Conservation (phyloP, 1,140 invertebrate genomes). For the Phymorhynchus buccinoides region DNA sequence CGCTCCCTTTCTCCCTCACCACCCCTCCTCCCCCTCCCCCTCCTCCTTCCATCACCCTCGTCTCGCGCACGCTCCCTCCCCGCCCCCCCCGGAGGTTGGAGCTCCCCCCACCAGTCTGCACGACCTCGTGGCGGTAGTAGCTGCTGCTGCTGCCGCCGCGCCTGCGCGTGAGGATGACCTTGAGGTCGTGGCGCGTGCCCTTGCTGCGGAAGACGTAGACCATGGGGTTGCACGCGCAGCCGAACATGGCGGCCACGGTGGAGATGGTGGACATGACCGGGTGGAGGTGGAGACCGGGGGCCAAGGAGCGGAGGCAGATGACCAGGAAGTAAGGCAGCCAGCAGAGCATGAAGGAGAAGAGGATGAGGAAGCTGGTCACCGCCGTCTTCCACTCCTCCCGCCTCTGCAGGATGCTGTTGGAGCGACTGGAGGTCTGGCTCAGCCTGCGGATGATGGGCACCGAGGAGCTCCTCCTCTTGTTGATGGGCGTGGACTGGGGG, state of each 20-base stretch:
- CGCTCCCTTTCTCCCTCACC: slow-evolving; percentile 21
- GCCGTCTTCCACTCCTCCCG: slow-evolving; percentile 77
- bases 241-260: slow-evolving; percentile 68
- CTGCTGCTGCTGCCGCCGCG: too few species aligned
- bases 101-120: slow-evolving; percentile 26
- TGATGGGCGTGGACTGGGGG: slow-evolving; percentile 48
- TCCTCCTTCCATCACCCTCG: background rate
- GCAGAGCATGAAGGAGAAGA: slow-evolving; percentile 76
- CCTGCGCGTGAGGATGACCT: slow-evolving; percentile 47
- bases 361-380: slow-evolving; percentile 76
- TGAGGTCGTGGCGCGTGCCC: slow-evolving; percentile 68
- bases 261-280: slow-evolving; percentile 59
- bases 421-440: slow-evolving; percentile 63
- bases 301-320: slow-evolving; percentile 65
- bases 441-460: slow-evolving; percentile 58
- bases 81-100: too few species aligned
- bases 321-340: slow-evolving; percentile 77
- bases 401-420: slow-evolving; percentile 64
- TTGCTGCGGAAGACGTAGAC: slow-evolving; percentile 78
- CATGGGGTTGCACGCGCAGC: slow-evolving; percentile 75
- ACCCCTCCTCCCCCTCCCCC: background rate
- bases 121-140: slow-evolving; percentile 29
- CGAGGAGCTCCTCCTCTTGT: slow-evolving; percentile 64
- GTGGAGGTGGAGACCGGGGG: slow-evolving; percentile 58
- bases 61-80: background rate